These are phyloP conservation scores for Tragulus kanchil DNA, from an alignment of 2,113 vertebrate genomes.

Conservation along the genomic window DNA sequence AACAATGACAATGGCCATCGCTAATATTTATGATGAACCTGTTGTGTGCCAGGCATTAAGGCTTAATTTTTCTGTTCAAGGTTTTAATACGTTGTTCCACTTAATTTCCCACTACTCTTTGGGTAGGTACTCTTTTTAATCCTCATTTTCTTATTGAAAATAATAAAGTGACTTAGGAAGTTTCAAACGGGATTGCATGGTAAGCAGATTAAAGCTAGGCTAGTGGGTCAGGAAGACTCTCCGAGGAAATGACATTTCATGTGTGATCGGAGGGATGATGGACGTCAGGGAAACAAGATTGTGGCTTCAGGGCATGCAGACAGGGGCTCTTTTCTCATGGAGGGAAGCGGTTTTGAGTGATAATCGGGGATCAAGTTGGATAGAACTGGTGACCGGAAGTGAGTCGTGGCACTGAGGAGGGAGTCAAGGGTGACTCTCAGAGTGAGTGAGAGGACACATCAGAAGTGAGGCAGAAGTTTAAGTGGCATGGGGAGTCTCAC, in stretches of 20 bases:
- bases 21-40: neutral
- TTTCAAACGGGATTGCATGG: neutral
- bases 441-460: neutral
- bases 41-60: neutral
- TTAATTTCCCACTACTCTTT: neutral
- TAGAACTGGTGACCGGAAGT: neutral
- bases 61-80: neutral
- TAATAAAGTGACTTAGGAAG: neutral
- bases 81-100: neutral
- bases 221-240: neutral
- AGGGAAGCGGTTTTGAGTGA: neutral
- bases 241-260: neutral
- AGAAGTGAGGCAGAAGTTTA: neutral
- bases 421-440: neutral
- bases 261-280: neutral
- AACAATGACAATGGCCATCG: neutral
- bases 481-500: neutral
- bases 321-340: neutral
- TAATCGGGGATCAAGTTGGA: neutral
- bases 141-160: neutral
- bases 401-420: neutral
- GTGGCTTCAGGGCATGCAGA: neutral
- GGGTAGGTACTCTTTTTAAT: neutral
- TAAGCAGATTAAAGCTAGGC: neutral
- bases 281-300: neutral